Evolutionary conservation across 2,797 vertebrate species (phyloP).

Genomic region (Philypnodon macrostomus): DNA sequence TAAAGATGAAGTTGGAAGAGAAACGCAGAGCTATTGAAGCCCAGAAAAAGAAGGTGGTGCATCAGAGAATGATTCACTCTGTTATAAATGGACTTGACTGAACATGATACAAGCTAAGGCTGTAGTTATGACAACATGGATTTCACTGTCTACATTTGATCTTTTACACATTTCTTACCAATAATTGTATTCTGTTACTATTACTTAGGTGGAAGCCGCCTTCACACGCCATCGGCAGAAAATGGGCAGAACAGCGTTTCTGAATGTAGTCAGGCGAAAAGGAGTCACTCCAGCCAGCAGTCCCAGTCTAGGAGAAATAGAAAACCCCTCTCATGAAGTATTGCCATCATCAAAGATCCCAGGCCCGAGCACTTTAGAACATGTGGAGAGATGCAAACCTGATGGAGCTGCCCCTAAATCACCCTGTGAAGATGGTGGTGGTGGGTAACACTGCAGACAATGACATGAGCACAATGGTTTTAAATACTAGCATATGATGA

Average conservation of each 20-base stretch:
- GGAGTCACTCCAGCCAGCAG: conserved; percentile 82
- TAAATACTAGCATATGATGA: not conserved
- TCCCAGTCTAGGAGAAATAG: conserved; percentile 74
- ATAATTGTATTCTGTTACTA: not conserved
- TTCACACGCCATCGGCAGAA: conserved; percentile 93
- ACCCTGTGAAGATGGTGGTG: conserved; percentile 75
- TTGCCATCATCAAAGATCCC: conserved; percentile 33
- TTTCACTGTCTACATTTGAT: too few relatives aligned
- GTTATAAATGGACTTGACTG: too few relatives aligned
- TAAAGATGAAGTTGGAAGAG: conserved; percentile 96
- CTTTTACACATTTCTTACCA: too few relatives aligned
- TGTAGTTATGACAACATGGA: too few relatives aligned
- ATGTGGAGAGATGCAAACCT: conserved; percentile 81
- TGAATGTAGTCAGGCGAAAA: conserved; percentile 93
- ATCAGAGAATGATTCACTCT: not conserved
- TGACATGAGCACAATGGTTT: too few relatives aligned
- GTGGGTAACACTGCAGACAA: conserved; percentile 28
- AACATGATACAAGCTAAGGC: too few relatives aligned
- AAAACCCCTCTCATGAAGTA: conserved; percentile 72
- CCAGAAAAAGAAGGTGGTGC: conserved; percentile 87
- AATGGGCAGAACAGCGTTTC: conserved; percentile 96
- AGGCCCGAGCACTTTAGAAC: conserved; percentile 44
- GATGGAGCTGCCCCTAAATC: conserved; percentile 79
- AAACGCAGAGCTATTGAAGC: conserved; percentile 96
- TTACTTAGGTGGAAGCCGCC: conserved; percentile 86